Conservation (phyloP, 2,113 vertebrate species). For the Caloenas nicobarica region DNA sequence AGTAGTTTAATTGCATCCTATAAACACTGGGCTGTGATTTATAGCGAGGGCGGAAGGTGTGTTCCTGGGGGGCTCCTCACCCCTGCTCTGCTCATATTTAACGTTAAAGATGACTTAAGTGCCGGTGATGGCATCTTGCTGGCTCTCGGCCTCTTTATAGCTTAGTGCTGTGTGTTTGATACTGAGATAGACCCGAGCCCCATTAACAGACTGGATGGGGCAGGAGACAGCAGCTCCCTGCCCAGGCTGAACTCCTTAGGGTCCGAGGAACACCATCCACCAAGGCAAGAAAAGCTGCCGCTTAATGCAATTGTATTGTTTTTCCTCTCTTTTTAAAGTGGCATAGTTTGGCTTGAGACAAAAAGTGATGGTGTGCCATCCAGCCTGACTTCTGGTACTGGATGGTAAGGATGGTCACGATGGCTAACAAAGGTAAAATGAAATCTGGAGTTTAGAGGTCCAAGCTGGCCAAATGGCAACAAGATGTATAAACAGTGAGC, state of each 20-base stretch:
- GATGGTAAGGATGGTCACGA: rapidly evolving
- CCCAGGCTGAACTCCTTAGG: background rate
- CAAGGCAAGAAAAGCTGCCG: background rate
- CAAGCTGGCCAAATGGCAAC: background rate
- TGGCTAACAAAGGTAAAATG: background rate
- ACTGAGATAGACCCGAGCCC: background rate
- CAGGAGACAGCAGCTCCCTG: background rate
- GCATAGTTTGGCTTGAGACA: background rate
- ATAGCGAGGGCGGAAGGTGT: rapidly evolving
- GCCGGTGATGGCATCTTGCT: rapidly evolving
- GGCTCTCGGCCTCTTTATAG: background rate
- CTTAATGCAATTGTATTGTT: background rate
- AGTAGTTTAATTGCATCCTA: rapidly evolving
- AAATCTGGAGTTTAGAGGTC: background rate
- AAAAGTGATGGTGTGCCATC: background rate
- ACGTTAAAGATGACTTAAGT: background rate
- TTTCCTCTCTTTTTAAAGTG: background rate
- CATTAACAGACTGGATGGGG: background rate
- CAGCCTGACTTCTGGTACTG: background rate
- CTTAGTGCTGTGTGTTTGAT: background rate
- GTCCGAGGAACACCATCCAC: background rate
- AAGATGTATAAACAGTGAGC: background rate
- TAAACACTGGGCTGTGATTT: rapidly evolving
- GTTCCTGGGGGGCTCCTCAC: background rate
- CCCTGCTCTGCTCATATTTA: background rate